These are phyloP conservation scores for Halcyon leucocephala DNA, from an alignment of 2,797 vertebrate species.

Conservation along the genomic window DNA sequence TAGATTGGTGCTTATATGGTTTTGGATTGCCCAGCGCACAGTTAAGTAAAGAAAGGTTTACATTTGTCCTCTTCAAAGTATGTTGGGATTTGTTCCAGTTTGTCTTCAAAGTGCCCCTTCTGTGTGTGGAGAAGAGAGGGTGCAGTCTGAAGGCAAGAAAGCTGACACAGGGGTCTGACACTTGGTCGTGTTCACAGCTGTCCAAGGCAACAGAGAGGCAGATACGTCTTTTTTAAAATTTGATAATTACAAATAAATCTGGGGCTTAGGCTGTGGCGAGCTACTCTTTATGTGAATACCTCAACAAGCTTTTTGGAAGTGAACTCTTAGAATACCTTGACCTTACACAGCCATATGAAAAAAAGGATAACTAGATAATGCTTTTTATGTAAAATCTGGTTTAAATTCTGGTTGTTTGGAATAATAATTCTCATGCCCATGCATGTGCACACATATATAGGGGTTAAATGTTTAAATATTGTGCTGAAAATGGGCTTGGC, in stretches of 20 bases:
- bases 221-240: not conserved
- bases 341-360: not conserved
- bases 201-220: not conserved
- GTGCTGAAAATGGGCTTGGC: not conserved
- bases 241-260: not conserved
- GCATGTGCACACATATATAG: not conserved
- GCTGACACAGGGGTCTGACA: not conserved
- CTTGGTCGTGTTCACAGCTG: not conserved
- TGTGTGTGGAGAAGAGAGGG: not conserved
- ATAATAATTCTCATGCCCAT: not conserved
- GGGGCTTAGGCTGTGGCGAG: not conserved
- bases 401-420: not conserved
- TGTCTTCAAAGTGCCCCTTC: conserved; percentile 39
- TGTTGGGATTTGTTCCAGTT: conserved; percentile 47
- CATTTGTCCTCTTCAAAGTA: conserved; percentile 26
- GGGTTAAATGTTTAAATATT: not conserved
- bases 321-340: not conserved
- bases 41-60: conserved; percentile 40
- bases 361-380: not conserved
- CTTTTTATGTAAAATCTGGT: too few relatives aligned
- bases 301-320: not conserved
- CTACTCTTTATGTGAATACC: not conserved
- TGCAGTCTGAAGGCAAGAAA: not conserved
- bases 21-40: not conserved
- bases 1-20: conserved; percentile 27